Conservation (phyloP, 2,113 vertebrate species). For the mouse (Mus musculus) region DNA sequence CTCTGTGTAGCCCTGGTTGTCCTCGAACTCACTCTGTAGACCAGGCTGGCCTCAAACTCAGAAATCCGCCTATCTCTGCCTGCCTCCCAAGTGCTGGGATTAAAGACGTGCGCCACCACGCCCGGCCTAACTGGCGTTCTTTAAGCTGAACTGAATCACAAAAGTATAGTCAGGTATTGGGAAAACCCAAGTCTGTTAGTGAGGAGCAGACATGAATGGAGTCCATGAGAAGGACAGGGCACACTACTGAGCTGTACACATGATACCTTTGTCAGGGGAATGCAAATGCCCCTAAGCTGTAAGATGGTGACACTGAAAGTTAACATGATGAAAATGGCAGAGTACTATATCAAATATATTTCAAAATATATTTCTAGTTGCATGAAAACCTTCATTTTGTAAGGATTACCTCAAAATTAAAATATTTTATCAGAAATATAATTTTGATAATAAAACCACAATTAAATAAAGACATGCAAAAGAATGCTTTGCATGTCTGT, state of each 20-base stretch:
- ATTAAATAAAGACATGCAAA: not conserved
- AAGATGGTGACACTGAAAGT: not conserved
- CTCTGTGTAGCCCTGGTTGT: no score
- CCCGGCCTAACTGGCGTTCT: not conserved
- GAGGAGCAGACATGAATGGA: not conserved
- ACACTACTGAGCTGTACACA: accelerated
- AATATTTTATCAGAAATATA: constrained; percentile 54
- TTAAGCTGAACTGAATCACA: not conserved
- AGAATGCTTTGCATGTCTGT: not conserved
- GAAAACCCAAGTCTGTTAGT: not conserved
- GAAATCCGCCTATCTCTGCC: no score
- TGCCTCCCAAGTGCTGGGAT: no score
- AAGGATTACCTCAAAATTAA: not conserved
- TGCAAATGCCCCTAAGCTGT: not conserved
- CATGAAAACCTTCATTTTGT: not conserved
- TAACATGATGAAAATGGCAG: not conserved
- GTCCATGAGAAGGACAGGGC: no score
- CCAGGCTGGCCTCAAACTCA: no score
- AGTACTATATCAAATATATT: not conserved
- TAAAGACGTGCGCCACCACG: no score
- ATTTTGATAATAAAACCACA: constrained; percentile 37
- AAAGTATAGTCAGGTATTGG: not conserved
- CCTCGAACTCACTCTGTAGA: no score
- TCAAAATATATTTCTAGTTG: constrained; percentile 55
- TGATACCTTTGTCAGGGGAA: not conserved